Evolutionary conservation across 2,797 vertebrate genomes (phyloP).

Genomic region (Poeciliopsis presidionis): DNA sequence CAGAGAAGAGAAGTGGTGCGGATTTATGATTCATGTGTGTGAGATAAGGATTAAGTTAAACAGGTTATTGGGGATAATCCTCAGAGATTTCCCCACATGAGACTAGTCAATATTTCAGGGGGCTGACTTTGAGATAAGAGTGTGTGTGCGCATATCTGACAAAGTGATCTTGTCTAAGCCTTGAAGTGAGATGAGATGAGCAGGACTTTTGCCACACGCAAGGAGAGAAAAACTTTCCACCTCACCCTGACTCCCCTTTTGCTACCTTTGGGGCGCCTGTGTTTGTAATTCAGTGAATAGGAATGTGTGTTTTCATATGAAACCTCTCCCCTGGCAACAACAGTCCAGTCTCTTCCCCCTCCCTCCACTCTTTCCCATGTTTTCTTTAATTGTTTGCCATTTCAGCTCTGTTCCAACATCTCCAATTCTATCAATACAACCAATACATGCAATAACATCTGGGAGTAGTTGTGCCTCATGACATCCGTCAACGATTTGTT

Average conservation of each 20-base stretch:
- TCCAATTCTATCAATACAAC: not conserved
- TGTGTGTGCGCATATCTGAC: constrained; percentile 53
- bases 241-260: not conserved
- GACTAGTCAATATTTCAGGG: constrained; percentile 78
- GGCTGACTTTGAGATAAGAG: constrained; percentile 40
- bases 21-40: constrained; percentile 82
- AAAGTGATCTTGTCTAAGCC: constrained; percentile 69
- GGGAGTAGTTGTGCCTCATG: constrained; percentile 15
- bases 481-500: constrained; percentile 31
- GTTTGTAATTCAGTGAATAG: constrained; percentile 59
- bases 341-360: constrained; percentile 26
- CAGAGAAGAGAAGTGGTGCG: constrained; percentile 33
- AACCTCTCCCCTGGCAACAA: constrained; percentile 52
- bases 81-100: constrained; percentile 76
- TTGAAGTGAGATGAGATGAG: constrained; percentile 71
- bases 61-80: constrained; percentile 84
- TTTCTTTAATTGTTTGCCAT: constrained; percentile 36
- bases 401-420: constrained; percentile 20
- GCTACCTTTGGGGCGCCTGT: constrained; percentile 14
- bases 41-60: constrained; percentile 84
- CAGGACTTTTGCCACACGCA: constrained; percentile 21
- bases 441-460: constrained; percentile 11
- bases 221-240: constrained; percentile 25
- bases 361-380: constrained; percentile 13
- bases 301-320: constrained; percentile 60